Conservation (phyloP, 1,140 invertebrate genomes). For the Aphidius ervi region DNA sequence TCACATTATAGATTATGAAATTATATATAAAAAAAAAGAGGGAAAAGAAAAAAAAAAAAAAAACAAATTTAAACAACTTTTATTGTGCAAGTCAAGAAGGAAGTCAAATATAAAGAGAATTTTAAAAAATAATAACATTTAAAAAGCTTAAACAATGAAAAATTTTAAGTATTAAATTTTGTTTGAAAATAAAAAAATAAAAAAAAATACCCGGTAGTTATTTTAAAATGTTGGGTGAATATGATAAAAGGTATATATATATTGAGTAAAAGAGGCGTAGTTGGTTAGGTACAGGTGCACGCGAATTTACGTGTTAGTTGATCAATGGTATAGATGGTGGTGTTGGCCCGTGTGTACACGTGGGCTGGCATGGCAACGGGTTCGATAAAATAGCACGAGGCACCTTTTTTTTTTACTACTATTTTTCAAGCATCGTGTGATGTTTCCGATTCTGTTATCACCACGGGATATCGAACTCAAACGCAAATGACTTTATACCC, state of each 20-base stretch:
- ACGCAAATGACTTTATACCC: too few relatives aligned
- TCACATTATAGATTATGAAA: too few relatives aligned
- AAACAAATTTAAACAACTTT: too few relatives aligned
- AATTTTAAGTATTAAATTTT: too few relatives aligned
- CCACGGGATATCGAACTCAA: conserved; percentile 18
- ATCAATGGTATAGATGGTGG: conserved; percentile 37
- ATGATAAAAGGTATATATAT: not conserved
- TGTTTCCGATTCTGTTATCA: conserved; percentile 41
- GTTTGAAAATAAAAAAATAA: too few relatives aligned
- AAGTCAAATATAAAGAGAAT: too few relatives aligned
- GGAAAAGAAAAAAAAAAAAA: too few relatives aligned
- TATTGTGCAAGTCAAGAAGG: too few relatives aligned
- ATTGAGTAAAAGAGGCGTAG: conserved; percentile 11
- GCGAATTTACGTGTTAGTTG: conserved; percentile 30
- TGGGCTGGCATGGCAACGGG: conserved; percentile 47
- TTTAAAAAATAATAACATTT: too few relatives aligned
- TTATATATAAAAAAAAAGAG: too few relatives aligned
- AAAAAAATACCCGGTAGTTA: too few relatives aligned
- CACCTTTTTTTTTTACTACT: not conserved
- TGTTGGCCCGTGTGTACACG: conserved; percentile 38
- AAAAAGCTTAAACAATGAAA: too few relatives aligned
- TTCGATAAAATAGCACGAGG: conserved; percentile 43
- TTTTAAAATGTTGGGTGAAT: conserved; percentile 4
- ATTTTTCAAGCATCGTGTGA: conserved; percentile 21
- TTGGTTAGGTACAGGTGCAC: conserved; percentile 21